Conservation (phyloP, 2,113 vertebrate genomes). For the Eudorcas thomsonii region DNA sequence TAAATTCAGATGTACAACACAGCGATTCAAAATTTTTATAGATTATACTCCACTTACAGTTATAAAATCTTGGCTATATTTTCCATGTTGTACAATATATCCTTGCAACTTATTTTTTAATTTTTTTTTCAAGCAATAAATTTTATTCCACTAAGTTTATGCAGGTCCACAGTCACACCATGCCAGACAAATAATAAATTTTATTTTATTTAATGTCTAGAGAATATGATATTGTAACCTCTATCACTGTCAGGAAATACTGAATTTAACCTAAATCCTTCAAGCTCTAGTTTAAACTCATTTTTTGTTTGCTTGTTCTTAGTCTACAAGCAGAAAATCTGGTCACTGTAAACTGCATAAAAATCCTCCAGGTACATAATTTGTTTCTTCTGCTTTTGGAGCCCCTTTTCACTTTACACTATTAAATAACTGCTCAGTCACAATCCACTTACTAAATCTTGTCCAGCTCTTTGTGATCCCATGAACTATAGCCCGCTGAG, state of each 20-base stretch:
- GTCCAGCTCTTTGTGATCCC: not conserved
- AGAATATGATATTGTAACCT: conserved; percentile 8
- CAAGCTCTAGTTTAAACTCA: conserved; percentile 18
- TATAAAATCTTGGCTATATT: not conserved
- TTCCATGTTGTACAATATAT: not conserved
- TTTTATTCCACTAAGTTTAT: conserved; percentile 30
- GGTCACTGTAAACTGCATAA: conserved; percentile 11
- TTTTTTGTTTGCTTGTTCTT: conserved; percentile 18
- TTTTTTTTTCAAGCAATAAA: conserved; percentile 8
- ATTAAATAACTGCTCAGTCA: not conserved
- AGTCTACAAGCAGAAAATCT: conserved; percentile 37
- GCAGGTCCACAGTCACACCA: not conserved
- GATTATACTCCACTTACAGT: not conserved
- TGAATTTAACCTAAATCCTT: conserved; percentile 36
- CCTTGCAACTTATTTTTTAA: not conserved
- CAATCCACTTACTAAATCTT: not conserved
- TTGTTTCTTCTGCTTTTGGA: not conserved
- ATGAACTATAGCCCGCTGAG: not conserved
- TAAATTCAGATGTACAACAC: not conserved
- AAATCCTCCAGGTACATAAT: not conserved
- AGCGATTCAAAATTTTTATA: not conserved
- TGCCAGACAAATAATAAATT: conserved; percentile 17
- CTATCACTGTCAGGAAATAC: conserved; percentile 21
- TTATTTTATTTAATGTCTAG: conserved; percentile 20
- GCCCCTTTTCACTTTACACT: not conserved